Evolutionary conservation across 2,888 invertebrate genomes (phyloP).

Genomic region (Drosophila kuntzei): DNA sequence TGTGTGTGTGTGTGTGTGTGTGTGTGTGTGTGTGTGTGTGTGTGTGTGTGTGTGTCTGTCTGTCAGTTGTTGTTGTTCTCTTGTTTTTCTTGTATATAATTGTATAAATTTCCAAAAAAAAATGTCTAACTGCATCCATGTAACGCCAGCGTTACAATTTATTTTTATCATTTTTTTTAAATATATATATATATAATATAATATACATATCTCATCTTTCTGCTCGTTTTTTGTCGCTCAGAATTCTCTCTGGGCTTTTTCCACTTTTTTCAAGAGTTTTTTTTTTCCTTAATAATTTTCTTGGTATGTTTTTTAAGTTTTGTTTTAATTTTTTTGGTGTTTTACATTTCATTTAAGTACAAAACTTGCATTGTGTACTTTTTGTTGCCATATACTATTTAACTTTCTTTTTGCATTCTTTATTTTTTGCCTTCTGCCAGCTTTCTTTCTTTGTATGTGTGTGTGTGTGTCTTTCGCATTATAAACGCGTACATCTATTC

Average conservation of each 20-base stretch:
- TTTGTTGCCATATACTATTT: constrained; percentile 5
- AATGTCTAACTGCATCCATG: constrained; percentile 62
- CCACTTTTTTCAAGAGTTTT: constrained; percentile 42
- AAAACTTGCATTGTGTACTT: constrained; percentile 49
- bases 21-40: constrained; percentile 5
- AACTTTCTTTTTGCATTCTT: constrained; percentile 3
- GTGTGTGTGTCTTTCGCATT: constrained; percentile 15
- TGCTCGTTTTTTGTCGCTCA: constrained; percentile 24
- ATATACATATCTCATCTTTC: constrained; percentile 50
- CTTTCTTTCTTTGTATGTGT: constrained; percentile 1
- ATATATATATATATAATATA: constrained; percentile 41
- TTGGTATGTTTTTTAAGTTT: constrained; percentile 20
- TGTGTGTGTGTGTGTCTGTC: constrained; percentile 9
- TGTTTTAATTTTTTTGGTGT: constrained; percentile 59
- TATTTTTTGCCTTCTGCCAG: constrained; percentile 1
- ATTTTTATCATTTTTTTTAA: constrained; percentile 7
- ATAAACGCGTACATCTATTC: constrained; percentile 23
- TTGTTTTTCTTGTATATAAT: constrained; percentile 54
- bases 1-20: constrained; percentile 6
- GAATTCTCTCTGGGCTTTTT: constrained; percentile 15
- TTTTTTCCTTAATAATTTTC: constrained; percentile 12
- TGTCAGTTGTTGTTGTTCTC: constrained; percentile 24
- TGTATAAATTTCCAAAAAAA: constrained; percentile 69
- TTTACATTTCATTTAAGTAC: constrained; percentile 68
- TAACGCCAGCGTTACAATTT: constrained; percentile 78